Evolutionary conservation across 2,888 invertebrate species (phyloP), one percentile per base, ranked within the genome.

Genomic region (Parnassius apollo): DNA sequence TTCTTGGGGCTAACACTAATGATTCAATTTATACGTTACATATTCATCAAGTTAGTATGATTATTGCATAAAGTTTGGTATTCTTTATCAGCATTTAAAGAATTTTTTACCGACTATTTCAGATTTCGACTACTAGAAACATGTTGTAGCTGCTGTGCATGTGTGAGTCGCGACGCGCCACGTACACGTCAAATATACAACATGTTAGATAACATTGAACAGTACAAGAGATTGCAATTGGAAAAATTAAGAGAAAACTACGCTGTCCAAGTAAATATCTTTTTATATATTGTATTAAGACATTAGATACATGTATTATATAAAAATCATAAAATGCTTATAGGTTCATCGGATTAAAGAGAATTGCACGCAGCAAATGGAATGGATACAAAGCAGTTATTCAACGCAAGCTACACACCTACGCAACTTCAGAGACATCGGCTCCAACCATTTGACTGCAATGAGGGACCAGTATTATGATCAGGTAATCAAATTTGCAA

Each of bases 361-460:
- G 78, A 98, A 98, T 80, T 98, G 98, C 82, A 94, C 96, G 42
- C 96, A 96, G 81, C 98, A 98, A 90, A 96, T 98, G 91, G 98
- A 98, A 76, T 97, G 97, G 95, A 96, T 98, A 70, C 95, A 98
- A 77, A 96, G 95, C 79, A 98, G 97, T 81, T 98, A 98, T 83
- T 95, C 96, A 73, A 93, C 95, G 48, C 98, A 98, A 87, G 95
- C 97, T 56, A 96, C 95, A 75, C 96, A 97, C 81, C 92, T 98
- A 59, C 94, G 95, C 74, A 97, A 97, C 78, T 96, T 98, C 74
- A 93, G 98, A 68, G 98, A 98, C 78, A 98, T 98, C 82, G 98
- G 98, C 65, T 96, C 97, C 59, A 96, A 94, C 79, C 97, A 98
- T 81, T 90, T 98, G 69, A 96, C 96, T 63, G 93, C 96, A 2